These are phyloP conservation scores for Marronus borbonicus DNA, from an alignment of 2,888 invertebrate genomes.

Conservation along the genomic window DNA sequence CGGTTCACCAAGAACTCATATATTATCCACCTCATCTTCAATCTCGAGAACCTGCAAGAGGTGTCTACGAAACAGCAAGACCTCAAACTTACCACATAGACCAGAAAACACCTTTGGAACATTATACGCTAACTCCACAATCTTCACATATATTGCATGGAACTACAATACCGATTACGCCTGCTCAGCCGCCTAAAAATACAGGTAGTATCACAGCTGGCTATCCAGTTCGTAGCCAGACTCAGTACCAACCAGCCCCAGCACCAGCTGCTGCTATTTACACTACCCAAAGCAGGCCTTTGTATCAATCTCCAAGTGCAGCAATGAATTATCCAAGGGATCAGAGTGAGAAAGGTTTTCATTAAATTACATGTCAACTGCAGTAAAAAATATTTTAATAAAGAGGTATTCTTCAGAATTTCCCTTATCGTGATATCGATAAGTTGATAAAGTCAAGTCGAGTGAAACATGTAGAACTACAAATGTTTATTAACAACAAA, in stretches of 20 bases:
- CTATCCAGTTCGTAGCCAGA: constrained; percentile 83
- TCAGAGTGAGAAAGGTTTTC: constrained; percentile 38
- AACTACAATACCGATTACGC: constrained; percentile 73
- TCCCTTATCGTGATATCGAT: not conserved
- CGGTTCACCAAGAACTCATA: constrained; percentile 69
- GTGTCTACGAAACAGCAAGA: constrained; percentile 66
- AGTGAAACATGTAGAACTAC: not conserved
- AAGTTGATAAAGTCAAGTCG: not conserved
- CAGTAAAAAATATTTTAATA: too few relatives aligned
- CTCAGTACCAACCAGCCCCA: constrained; percentile 68
- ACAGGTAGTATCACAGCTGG: constrained; percentile 88
- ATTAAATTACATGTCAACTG: not conserved
- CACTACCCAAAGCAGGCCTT: constrained; percentile 66
- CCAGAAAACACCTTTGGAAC: constrained; percentile 67
- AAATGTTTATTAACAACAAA: too few relatives aligned
- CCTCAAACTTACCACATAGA: constrained; percentile 67
- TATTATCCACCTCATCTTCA: constrained; percentile 65
- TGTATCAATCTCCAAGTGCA: constrained; percentile 66
- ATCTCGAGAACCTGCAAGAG: constrained; percentile 65
- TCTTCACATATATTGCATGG: constrained; percentile 72
- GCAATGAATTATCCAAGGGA: constrained; percentile 63
- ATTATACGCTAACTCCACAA: constrained; percentile 70
- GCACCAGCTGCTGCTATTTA: constrained; percentile 66
- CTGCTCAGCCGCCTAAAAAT: constrained; percentile 77
- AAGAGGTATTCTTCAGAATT: too few relatives aligned